Base-by-base conservation (phyloP, 1,140 invertebrate species). In the Zophobas atratus region DNA sequence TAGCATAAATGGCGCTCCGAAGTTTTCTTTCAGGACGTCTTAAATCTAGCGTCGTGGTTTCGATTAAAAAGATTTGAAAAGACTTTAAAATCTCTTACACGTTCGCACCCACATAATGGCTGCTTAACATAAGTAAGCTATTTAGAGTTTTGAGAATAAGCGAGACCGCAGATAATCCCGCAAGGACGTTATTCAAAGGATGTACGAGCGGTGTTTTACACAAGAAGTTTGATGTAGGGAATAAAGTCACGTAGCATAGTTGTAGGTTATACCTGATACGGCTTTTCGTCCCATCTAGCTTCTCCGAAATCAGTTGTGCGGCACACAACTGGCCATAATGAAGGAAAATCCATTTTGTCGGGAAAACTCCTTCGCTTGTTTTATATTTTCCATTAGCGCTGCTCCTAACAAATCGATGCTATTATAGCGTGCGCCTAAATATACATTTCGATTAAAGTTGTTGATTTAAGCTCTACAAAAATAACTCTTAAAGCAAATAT, bases 231-330 rank as follows among this genome's bases (percentile, higher is more conserved):
- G 35, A 60, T 60, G 56, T 6, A 35, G 56, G 35, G 35, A 60
- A 60, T 39, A 60, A 60, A 38, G 56, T 60, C 56, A 60, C 56
- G 56, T 60, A 60, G 56, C 56, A 8, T 39, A 36, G 56, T 60
- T 60, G 33, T 60, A n/a, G 56, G 56, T 36, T 60, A 60, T 60
- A 60, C 56, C 56, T 60, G 56, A 60, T 60, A 60, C 35, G 56
- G 56, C 56, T 60, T 60, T 60, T 6, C 56, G 8, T 35, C 2
- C 33, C 56, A 60, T 60, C 49, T 53, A 53, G 2, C 20, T 20
- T 46, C 56, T n/a, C 33, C 56, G 36, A 60, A 60, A 60, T 60
- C 56, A 60, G 34, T 60, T 60, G 34, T 60, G 56, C 8, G 8
- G 3, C 43, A 46, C 8, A 46, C 8, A 46, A 8, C 20, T 55